Evolutionary conservation across 1,140 invertebrate species (phyloP), one percentile per base, ranked within the genome.

Genomic region (Uloborus diversus): DNA sequence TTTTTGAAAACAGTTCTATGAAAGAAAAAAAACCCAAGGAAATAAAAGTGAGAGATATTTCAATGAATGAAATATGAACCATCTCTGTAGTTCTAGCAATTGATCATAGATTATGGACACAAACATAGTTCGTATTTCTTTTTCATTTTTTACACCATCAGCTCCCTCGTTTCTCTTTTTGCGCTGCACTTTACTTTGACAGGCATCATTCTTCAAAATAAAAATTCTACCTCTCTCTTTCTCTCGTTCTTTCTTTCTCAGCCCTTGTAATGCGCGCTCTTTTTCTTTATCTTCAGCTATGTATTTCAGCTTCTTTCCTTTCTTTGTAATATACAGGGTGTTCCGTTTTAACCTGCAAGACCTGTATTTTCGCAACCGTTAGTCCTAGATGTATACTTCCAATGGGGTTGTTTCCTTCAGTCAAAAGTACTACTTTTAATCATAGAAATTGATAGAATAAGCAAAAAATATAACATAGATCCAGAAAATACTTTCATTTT

Each of bases 71-170:
- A 73, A 73, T 62, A 73, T 73, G 70, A 73, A 37, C 70, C 57
- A 73, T 73, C 57, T 23, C 57, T 20, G 62, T 49, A 73, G 70
- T 73, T 57, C 70, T 5, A 32, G 70, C 70, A 49, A 73, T 73
- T 62, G 70, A 73, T 73, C 70, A 73, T 73, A 73, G 70, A 73
- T 73, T 73, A 73, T 57, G 51, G 17, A 62, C 70, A 62, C 70
- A 73, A 73, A 73, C 70, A 62, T 37, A n/a, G 70, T 57, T 71
- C 51, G 53, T 69, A 53, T 51, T 13, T 56, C 30, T 57, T 27
- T 42, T 66, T 11, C 37, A n/a, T 13, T 23, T 32, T 11, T n/a
- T 23, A 37, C 47, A 27, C 27, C 20, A n/a, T 25, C 47, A 2
- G 11, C 30, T 30, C 35, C 5, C 9, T 32, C 27, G 5, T 27